Evolutionary conservation across 2,797 vertebrate species (phyloP).

Genomic region (Thunnus albacares): DNA sequence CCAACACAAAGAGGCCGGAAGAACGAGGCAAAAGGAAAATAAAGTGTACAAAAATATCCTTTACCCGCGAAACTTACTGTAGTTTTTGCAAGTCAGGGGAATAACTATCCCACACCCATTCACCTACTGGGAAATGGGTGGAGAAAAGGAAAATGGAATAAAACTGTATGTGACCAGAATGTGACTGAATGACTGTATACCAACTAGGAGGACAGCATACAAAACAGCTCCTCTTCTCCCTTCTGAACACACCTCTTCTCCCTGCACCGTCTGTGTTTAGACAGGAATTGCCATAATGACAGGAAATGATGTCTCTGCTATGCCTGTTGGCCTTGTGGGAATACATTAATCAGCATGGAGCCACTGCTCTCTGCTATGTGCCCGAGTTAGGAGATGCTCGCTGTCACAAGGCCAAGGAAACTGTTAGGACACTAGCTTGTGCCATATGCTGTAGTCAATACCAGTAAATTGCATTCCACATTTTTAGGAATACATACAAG

Average conservation of each 20-base stretch:
- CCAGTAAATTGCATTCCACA: background rate
- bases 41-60: constrained; percentile 66
- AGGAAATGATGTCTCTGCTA: constrained; percentile 73
- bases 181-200: constrained; percentile 44
- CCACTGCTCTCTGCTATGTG: constrained; percentile 58
- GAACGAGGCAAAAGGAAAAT: constrained; percentile 62
- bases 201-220: constrained; percentile 30
- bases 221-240: constrained; percentile 26
- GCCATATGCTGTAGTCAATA: constrained; percentile 17
- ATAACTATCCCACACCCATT: constrained; percentile 52
- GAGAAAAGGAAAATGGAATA: constrained; percentile 58
- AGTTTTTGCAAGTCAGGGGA: constrained; percentile 61
- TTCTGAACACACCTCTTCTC: constrained; percentile 51
- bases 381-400: constrained; percentile 49
- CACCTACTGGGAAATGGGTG: constrained; percentile 49
- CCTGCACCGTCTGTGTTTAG: constrained; percentile 57
- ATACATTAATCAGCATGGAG: constrained; percentile 74
- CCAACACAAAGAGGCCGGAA: constrained; percentile 63
- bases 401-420: constrained; percentile 59
- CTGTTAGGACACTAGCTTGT: constrained; percentile 18
- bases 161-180: constrained; percentile 35
- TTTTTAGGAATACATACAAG: background rate
- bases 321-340: constrained; percentile 73
- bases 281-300: constrained; percentile 78
- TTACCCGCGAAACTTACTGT: constrained; percentile 24